Base-by-base conservation (phyloP, 1,140 invertebrate species). In the Geopemphigus sp. region DNA sequence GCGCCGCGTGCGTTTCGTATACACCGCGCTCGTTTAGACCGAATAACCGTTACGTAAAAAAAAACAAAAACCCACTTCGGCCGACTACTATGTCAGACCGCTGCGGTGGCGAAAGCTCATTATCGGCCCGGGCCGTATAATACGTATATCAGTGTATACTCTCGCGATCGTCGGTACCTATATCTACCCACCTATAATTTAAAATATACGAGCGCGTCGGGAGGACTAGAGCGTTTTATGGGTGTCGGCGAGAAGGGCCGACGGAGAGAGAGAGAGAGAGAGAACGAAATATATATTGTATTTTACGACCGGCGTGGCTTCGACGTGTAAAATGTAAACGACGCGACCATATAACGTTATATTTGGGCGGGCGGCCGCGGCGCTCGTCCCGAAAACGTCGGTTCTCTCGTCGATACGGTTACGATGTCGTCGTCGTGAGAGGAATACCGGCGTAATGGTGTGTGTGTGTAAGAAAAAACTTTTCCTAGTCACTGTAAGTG, bases 221-320 rank as follows among this genome's bases (percentile, higher is more conserved):
- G n/a, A n/a, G n/a, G n/a, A n/a, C n/a, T n/a, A n/a, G n/a, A n/a
- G n/a, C n/a, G n/a, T n/a, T n/a, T n/a, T n/a, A n/a, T n/a, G n/a
- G n/a, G n/a, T n/a, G n/a, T n/a, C n/a, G n/a, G n/a, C n/a, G n/a
- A n/a, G n/a, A n/a, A n/a, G n/a, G n/a, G n/a, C n/a, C n/a, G n/a
- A n/a, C n/a, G n/a, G n/a, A n/a, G n/a, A n/a, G n/a, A n/a, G n/a
- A n/a, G n/a, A n/a, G n/a, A n/a, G n/a, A n/a, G n/a, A n/a, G n/a
- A n/a, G n/a, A 39, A n/a, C 5, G n/a, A n/a, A 5, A 56, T n/a
- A 56, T n/a, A 39, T 64, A 64, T 64, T 45, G 14, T 45, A 39
- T 66, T 66, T 66, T 66, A 66, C 63, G 63, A 66, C n/a, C 63
- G 32, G 32, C 19, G 63, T 45, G 63, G 19, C 39, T 66, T 66